These are phyloP conservation scores for Cardinalis cardinalis DNA, from an alignment of 2,113 vertebrate genomes.

Conservation along the genomic window DNA sequence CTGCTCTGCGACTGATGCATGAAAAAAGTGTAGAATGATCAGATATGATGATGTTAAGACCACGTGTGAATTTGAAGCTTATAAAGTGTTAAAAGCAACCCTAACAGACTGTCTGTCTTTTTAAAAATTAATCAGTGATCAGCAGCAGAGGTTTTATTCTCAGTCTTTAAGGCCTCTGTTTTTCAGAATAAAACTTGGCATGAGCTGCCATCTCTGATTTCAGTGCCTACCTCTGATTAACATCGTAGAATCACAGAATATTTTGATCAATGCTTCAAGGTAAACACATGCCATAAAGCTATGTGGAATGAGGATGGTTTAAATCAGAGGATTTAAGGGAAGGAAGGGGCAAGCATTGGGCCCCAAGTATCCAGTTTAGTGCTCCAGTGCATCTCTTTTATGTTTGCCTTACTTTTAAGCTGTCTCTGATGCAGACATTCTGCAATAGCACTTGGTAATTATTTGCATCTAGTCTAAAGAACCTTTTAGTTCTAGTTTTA, in stretches of 20 bases:
- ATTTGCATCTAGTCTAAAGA: slow-evolving; percentile 41
- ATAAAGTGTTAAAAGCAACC: neutral
- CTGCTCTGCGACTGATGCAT: neutral
- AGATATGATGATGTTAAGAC: neutral
- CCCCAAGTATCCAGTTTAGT: neutral
- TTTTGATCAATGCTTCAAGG: neutral
- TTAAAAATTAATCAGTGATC: neutral
- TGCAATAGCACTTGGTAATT: slow-evolving; percentile 8
- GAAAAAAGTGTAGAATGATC: neutral
- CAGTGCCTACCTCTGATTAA: neutral
- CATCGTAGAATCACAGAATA: neutral
- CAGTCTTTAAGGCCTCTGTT: neutral
- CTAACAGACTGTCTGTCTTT: neutral
- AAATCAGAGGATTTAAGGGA: neutral
- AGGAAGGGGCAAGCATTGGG: neutral
- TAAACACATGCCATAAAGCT: neutral
- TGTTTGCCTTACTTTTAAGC: slow-evolving; percentile 13
- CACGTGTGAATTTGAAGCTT: neutral
- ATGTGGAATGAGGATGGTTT: neutral
- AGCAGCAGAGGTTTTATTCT: neutral
- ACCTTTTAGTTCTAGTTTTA: slow-evolving; percentile 54
- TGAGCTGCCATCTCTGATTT: neutral
- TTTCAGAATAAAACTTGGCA: neutral
- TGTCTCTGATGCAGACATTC: slow-evolving; percentile 1
- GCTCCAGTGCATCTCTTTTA: neutral